A percentile compares a stretch with the other conserved stretches of the same genome.
These are phyloP conservation scores for Papilio helenus DNA, from an alignment of 1,140 invertebrate species.

Conservation along the genomic window DNA sequence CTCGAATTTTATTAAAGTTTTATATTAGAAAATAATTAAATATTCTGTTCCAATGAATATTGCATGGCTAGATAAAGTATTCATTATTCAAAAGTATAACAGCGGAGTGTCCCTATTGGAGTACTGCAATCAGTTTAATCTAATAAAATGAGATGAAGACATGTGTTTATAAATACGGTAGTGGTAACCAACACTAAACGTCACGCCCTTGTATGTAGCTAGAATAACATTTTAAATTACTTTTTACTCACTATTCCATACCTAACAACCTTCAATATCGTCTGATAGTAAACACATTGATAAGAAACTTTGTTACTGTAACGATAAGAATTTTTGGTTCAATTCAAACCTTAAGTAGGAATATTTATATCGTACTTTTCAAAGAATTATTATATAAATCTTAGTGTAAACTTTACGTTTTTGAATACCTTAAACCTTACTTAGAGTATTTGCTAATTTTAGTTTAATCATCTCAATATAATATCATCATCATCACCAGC, in stretches of 20 bases:
- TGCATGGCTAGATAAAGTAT: not conserved
- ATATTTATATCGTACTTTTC: not conserved
- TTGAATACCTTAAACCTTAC: no score
- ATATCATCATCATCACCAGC: no score
- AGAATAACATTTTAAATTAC: not conserved
- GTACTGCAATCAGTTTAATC: not conserved
- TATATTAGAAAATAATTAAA: conserved; percentile 13
- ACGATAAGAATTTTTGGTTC: conserved; percentile 30
- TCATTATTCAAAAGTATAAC: not conserved
- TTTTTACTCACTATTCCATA: not conserved
- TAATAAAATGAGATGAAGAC: no score
- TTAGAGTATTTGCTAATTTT: no score
- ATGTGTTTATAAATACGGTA: no score
- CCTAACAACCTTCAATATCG: conserved; percentile 45
- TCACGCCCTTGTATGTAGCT: no score
- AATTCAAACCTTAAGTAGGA: not conserved
- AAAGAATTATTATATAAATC: not conserved
- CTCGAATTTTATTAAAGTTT: not conserved
- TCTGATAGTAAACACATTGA: conserved; percentile 44
- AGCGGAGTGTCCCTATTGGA: not conserved
- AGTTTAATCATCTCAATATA: no score
- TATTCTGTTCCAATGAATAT: not conserved
- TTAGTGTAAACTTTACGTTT: not conserved
- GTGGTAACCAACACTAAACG: no score
- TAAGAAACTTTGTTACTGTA: conserved; percentile 36